These are phyloP conservation scores for Paramuricea clavata DNA, from an alignment of 92 coral and sea anemone genomes.

Conservation along the genomic window DNA sequence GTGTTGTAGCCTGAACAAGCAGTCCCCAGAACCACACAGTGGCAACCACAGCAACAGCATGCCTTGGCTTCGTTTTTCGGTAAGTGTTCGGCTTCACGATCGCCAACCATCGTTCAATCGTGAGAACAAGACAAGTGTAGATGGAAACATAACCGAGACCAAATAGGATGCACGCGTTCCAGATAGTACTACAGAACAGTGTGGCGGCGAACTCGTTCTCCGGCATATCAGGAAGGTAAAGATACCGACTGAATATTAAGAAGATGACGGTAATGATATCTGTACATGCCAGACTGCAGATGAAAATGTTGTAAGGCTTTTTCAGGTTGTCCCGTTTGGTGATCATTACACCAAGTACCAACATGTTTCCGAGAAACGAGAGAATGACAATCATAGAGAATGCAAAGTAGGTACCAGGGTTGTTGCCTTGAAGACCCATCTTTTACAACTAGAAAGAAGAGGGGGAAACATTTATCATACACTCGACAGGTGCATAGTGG, in stretches of 20 bases:
- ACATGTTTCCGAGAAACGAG: constrained; percentile 42
- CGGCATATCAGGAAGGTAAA: constrained; percentile 44
- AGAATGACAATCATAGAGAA: constrained; percentile 45
- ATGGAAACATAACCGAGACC: constrained; percentile 48
- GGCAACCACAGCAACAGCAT: constrained; percentile 28
- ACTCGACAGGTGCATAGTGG: too few species aligned
- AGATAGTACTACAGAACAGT: constrained; percentile 40
- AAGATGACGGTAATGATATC: constrained; percentile 27
- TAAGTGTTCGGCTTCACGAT: constrained; percentile 31
- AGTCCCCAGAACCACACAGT: constrained; percentile 42
- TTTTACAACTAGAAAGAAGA: neutral
- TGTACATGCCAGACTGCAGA: constrained; percentile 33
- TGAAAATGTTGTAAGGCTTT: constrained; percentile 46
- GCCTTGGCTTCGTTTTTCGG: constrained; percentile 19
- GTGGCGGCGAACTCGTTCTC: constrained; percentile 12
- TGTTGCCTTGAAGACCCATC: constrained; percentile 47
- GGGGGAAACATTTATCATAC: neutral
- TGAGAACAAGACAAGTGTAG: constrained; percentile 40
- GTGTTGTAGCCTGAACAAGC: constrained; percentile 47
- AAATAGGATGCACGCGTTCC: constrained; percentile 44
- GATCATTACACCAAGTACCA: constrained; percentile 19
- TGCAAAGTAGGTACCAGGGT: constrained; percentile 37
- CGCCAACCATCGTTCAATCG: constrained; percentile 46
- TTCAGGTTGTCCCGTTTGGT: constrained; percentile 37
- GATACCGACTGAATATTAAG: constrained; percentile 45